phyloP scores from a whole-genome alignment of 1,140 invertebrate species.

The Maniola jurtina region DNA sequence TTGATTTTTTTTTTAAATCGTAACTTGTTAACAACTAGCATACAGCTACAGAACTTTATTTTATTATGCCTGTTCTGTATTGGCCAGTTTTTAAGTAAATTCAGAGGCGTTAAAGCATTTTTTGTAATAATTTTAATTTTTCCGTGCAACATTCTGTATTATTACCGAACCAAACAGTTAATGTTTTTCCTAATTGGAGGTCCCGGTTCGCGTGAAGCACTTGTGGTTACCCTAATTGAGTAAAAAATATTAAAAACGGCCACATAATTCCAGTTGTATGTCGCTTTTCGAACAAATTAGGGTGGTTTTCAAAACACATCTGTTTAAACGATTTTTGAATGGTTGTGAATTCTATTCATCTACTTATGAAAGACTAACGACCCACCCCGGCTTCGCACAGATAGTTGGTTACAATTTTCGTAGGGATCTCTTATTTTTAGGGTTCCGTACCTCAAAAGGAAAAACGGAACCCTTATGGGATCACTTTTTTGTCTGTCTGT shows the following conservation, averaged over 20 bases:
- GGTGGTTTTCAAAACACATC: background rate
- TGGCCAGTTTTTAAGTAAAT: background rate
- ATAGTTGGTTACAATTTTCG: too few relatives aligned
- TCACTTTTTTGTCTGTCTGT: too few relatives aligned
- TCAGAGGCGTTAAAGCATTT: background rate
- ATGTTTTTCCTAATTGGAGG: conserved; percentile 2
- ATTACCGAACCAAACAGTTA: background rate
- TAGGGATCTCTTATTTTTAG: too few relatives aligned
- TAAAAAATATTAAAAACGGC: conserved; percentile 8
- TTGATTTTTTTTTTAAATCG: too few relatives aligned
- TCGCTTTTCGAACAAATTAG: conserved; percentile 8
- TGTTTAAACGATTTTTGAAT: background rate
- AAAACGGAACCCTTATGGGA: too few relatives aligned
- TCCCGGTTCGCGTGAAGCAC: background rate
- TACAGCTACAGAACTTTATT: too few relatives aligned
- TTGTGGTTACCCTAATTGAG: conserved; percentile 8
- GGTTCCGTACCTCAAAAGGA: too few relatives aligned
- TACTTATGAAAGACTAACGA: too few relatives aligned
- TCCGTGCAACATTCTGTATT: background rate
- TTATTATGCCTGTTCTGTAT: too few relatives aligned
- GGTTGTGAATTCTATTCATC: background rate
- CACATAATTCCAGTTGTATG: background rate
- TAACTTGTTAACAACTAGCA: too few relatives aligned
- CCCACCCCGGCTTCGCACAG: too few relatives aligned
- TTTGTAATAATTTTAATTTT: conserved; percentile 18